Percentiles rank a stretch among this genome's conserved stretches.
Conservation (phyloP, 1,140 invertebrate species). For the Drosophila jambulina region DNA sequence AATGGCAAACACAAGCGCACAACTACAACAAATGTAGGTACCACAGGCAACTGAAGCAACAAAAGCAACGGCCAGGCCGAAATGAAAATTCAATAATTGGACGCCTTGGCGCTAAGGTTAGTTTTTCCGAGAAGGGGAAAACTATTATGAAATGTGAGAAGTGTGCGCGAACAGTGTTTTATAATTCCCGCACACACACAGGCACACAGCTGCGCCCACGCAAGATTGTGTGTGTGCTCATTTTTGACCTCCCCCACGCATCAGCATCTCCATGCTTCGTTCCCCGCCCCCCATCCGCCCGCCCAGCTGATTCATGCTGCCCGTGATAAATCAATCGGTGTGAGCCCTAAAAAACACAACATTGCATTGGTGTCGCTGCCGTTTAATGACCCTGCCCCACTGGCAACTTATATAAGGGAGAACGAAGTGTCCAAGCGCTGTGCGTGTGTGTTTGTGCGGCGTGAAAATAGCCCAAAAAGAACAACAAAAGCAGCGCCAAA, state of each 20-base stretch:
- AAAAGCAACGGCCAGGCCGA: constrained; percentile 41
- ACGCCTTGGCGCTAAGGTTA: constrained; percentile 61
- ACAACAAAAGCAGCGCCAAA: constrained; percentile 55
- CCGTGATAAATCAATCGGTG: constrained; percentile 47
- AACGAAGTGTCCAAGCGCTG: constrained; percentile 21
- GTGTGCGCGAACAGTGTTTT: constrained; percentile 62
- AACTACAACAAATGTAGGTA: constrained; percentile 78
- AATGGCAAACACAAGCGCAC: constrained; percentile 76
- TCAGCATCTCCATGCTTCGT: constrained; percentile 28
- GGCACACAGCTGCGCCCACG: constrained; percentile 49
- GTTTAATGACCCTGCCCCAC: constrained; percentile 81
- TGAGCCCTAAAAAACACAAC: constrained; percentile 27
- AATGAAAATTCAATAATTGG: constrained; percentile 79
- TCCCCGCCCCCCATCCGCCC: not conserved
- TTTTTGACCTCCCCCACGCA: constrained; percentile 76
- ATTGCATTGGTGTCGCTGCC: constrained; percentile 64
- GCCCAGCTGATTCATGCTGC: constrained; percentile 72
- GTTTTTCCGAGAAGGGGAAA: constrained; percentile 28
- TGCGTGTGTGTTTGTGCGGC: constrained; percentile 45
- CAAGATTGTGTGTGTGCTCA: constrained; percentile 44
- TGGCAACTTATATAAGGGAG: constrained; percentile 74
- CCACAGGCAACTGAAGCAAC: constrained; percentile 32
- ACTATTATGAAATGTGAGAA: constrained; percentile 72
- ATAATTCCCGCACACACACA: constrained; percentile 55
- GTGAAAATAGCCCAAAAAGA: constrained; percentile 62